Base-by-base conservation (phyloP, 2,888 invertebrate species). In the Stenchaetothrips biformis region DNA sequence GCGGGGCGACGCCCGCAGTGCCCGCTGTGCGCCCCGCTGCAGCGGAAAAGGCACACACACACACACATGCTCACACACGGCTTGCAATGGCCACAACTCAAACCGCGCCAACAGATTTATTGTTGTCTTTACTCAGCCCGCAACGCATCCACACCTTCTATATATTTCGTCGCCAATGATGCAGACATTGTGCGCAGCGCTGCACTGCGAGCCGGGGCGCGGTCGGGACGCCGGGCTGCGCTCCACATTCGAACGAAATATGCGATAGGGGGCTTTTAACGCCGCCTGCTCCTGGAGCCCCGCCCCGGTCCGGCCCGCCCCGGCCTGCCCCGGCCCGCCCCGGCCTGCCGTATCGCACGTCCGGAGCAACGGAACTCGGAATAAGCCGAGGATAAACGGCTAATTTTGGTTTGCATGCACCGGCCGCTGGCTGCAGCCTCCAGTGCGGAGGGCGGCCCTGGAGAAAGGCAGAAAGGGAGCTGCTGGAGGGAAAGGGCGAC, bases 111-210 rank as follows among this genome's bases (percentile, higher is more conserved):
- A 25, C 67, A 74, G 67, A 74, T 74, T 74, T 74, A 74, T 74
- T 25, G 67, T 74, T 74, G 67, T 74, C 67, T 74, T 74, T 74
- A 74, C 67, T 74, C 67, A 25, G 53, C 16, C 11, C 53, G 13
- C 53, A 21, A 25, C 67, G 67, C 25, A 21, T 59, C 25, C 67
- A 25, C 67, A 74, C 25, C 67, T 74, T 59, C 67, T 18, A 59
- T 25, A 74, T 74, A 74, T 74, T 74, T 74, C 67, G 67, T 74
- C 67, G 67, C 67, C 21, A 74, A 74, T 74, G 67, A 74, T 74
- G 67, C 67, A 25, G 67, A 74, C 67, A 74, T 21, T 74, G 67
- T 74, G 25, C 8, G n/a, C n/a, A n/a, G n/a, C n/a, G 67, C 21
- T 7, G 59, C 16, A 37, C 37, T 37, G 67, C 18, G 67, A 9